Percentiles rank a stretch among this genome's conserved stretches.
Evolutionary conservation across 1,140 invertebrate species (phyloP).

Genomic region (Oryzaephilus surinamensis): DNA sequence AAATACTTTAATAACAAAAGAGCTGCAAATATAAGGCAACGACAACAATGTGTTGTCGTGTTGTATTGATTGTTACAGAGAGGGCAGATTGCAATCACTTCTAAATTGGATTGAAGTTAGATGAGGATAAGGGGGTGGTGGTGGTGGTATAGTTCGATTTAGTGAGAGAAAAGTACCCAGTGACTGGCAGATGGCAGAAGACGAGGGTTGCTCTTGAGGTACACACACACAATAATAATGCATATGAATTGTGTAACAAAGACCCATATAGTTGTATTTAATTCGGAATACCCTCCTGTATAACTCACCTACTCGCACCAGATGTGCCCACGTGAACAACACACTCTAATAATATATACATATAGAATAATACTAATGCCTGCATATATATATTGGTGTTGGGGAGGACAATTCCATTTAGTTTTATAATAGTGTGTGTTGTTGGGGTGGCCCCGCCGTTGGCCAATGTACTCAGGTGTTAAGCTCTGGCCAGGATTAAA

Average conservation of each 20-base stretch:
- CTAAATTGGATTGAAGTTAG: constrained; percentile 32
- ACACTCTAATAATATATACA: not conserved
- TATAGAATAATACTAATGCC: no score
- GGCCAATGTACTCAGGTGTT: constrained; percentile 36
- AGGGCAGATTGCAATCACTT: constrained; percentile 34
- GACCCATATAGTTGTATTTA: no score
- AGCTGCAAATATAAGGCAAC: no score
- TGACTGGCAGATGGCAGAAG: constrained; percentile 37
- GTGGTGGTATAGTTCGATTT: no score
- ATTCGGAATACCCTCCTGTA: constrained; percentile 17
- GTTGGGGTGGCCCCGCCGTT: constrained; percentile 28
- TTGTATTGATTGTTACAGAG: constrained; percentile 29
- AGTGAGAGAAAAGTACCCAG: no score
- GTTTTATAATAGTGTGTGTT: no score
- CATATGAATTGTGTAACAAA: constrained; percentile 26
- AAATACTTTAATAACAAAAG: no score
- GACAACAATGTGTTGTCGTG: no score
- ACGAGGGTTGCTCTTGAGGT: constrained; percentile 35
- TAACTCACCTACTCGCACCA: no score
- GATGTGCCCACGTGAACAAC: constrained; percentile 27
- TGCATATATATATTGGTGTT: no score
- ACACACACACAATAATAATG: constrained; percentile 25
- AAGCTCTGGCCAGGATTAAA: constrained; percentile 33
- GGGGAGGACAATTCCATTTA: constrained; percentile 33
- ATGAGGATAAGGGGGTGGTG: constrained; percentile 13